Base-by-base conservation (phyloP, 2,113 vertebrate species). In the Dermatemys mawii region DNA sequence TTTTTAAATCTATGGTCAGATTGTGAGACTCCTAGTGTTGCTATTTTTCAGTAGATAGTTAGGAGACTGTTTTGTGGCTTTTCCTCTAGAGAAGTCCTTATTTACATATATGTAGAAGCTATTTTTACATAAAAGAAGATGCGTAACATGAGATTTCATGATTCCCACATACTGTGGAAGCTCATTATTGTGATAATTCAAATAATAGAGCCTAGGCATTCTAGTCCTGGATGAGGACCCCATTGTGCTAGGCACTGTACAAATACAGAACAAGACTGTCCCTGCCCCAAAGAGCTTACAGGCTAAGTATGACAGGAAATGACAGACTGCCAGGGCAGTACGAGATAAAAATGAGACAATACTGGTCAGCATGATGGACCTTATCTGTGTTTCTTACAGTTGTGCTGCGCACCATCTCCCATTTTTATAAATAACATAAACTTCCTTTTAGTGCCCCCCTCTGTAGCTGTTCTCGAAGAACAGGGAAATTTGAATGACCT, bases 361-460 rank as follows among this genome's bases (percentile, higher is more conserved):
- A 44, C 24, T 44, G 12, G 70, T 75, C 22, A 75, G 24, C 10
- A 26, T 75, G 38, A 75, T 13, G 10, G 11, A 0, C 41, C 0
- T 51, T 53, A 32, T 24, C 46, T 29, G 26, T 83, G 78, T 93
- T 86, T 12, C 26, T 63, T 78, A n/a, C 35, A 38, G 4, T 16
- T 26, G 70, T 26, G n/a, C 70, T 75, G 67, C 3, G 7, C 9
- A 26, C 21, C 21, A 75, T 75, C 70, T 75, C 24, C 38, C 38
- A 73, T 73, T 73, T 73, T 73, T 41, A 73, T 24, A 22, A 63
- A 63, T 38, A 38, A 38, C 16, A 63, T 12, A 32, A 67, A 73
- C n/a, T 38, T 73, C 38, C n/a, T 73, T 41, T 41, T 73, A 38
- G 22, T 83, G 29, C 35, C 14, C 44, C 5, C 41, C 4, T 55